phyloP scores from a whole-genome alignment of 2,113 vertebrate genomes.

The Cricetomys ansorgei region DNA sequence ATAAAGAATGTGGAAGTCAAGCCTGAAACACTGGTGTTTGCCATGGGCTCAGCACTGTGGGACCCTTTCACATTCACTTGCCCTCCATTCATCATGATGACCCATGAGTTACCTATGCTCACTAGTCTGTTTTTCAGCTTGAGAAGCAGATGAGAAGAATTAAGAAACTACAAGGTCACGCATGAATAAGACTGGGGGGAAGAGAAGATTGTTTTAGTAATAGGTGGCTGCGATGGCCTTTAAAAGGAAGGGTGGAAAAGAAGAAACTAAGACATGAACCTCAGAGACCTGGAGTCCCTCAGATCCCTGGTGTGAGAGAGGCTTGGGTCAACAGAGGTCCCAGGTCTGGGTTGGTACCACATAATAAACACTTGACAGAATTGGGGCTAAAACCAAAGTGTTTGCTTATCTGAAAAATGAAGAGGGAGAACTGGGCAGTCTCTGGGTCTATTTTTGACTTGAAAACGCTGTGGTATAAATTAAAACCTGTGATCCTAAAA shows the following conservation, averaged over 20 bases:
- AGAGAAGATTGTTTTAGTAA: too few species aligned
- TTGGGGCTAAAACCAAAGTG: neutral
- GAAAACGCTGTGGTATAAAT: constrained; percentile 57
- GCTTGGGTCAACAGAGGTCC: neutral
- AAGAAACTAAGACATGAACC: neutral
- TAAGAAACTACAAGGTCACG: neutral
- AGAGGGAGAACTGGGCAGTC: neutral
- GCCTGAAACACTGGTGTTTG: neutral
- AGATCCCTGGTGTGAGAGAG: neutral
- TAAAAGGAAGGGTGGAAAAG: neutral
- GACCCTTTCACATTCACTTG: neutral
- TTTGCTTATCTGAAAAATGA: neutral
- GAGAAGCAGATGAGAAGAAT: neutral
- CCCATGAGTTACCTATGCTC: neutral
- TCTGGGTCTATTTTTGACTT: constrained; percentile 13
- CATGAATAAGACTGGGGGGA: neutral
- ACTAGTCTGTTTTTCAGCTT: neutral
- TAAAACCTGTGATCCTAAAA: constrained; percentile 32
- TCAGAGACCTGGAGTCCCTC: neutral
- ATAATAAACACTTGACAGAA: neutral
- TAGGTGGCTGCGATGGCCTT: neutral
- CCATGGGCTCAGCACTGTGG: neutral
- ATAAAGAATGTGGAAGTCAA: neutral
- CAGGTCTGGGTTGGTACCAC: neutral
- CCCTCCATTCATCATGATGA: neutral